These are phyloP conservation scores for Prolemur simus DNA, from an alignment of 2,113 vertebrate species.

Conservation along the genomic window DNA sequence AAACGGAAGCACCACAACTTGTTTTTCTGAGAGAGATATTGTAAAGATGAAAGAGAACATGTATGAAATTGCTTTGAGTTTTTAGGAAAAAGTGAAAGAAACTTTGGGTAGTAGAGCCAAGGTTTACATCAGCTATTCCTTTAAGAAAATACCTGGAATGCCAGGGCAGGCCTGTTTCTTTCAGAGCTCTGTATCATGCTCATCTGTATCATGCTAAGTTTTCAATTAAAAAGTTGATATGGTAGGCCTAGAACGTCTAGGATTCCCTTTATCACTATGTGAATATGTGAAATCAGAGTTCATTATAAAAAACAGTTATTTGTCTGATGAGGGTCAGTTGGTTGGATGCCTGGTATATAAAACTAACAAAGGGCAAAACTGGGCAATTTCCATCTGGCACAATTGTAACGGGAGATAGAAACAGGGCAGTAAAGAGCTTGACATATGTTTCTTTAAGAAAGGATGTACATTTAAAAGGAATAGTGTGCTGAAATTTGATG, in stretches of 20 bases:
- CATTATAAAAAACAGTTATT: conserved; percentile 39
- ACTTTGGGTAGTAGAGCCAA: not conserved
- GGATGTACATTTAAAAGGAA: not conserved
- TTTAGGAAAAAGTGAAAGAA: not conserved
- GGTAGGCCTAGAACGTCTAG: not conserved
- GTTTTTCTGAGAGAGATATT: not conserved
- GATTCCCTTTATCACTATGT: not conserved
- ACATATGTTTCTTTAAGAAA: not conserved
- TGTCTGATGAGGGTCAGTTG: conserved; percentile 24
- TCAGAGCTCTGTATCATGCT: not conserved
- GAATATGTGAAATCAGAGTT: conserved; percentile 26
- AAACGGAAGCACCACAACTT: not conserved
- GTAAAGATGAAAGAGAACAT: not conserved
- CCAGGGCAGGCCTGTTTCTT: not conserved
- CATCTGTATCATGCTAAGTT: not conserved
- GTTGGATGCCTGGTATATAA: conserved; percentile 9
- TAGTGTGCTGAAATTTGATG: not conserved
- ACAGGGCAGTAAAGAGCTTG: not conserved
- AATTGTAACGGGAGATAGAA: not conserved
- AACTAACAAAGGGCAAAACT: not conserved
- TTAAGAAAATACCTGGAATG: not conserved
- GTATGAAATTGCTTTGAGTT: not conserved
- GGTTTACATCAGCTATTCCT: not conserved
- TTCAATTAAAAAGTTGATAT: not conserved
- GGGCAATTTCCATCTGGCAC: conserved; percentile 12